Evolutionary conservation across 2,113 vertebrate species (phyloP).

Genomic region (Girardinichthys multiradiatus): DNA sequence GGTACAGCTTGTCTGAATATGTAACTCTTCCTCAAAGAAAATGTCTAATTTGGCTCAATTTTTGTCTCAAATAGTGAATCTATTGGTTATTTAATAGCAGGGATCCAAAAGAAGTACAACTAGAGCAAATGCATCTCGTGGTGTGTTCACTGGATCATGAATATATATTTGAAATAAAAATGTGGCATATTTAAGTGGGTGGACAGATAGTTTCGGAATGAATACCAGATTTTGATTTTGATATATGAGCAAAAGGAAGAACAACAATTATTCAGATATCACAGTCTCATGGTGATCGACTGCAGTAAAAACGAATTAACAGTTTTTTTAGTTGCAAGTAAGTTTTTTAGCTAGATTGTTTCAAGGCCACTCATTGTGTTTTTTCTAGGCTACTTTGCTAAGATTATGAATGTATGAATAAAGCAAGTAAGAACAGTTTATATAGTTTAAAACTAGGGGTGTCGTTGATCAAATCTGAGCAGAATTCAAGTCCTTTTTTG

Average conservation of each 20-base stretch:
- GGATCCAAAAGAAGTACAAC: constrained; percentile 55
- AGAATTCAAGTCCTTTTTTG: too few relatives aligned
- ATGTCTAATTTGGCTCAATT: constrained; percentile 42
- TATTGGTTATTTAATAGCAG: constrained; percentile 67
- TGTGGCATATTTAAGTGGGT: constrained; percentile 13
- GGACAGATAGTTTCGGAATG: not conserved
- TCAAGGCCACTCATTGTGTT: not conserved
- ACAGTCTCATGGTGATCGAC: too few relatives aligned
- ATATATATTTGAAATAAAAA: constrained; percentile 35
- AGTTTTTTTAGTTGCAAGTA: too few relatives aligned
- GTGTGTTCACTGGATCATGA: constrained; percentile 49
- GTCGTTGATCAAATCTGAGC: not conserved
- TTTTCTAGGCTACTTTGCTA: not conserved
- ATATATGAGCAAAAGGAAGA: constrained; percentile 6
- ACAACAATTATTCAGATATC: constrained; percentile 43
- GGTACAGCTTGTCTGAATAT: not conserved
- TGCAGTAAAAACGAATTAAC: too few relatives aligned
- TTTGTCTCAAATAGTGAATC: constrained; percentile 49
- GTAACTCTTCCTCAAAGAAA: constrained; percentile 24
- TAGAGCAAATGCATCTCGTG: constrained; percentile 36
- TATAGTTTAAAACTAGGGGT: not conserved
- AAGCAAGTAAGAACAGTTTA: not conserved
- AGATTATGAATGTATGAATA: not conserved
- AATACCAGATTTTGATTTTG: constrained; percentile 8
- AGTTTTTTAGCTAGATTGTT: not conserved